Evolutionary conservation across 2,888 invertebrate species (phyloP).

Genomic region (Rotaria magnacalcarata): DNA sequence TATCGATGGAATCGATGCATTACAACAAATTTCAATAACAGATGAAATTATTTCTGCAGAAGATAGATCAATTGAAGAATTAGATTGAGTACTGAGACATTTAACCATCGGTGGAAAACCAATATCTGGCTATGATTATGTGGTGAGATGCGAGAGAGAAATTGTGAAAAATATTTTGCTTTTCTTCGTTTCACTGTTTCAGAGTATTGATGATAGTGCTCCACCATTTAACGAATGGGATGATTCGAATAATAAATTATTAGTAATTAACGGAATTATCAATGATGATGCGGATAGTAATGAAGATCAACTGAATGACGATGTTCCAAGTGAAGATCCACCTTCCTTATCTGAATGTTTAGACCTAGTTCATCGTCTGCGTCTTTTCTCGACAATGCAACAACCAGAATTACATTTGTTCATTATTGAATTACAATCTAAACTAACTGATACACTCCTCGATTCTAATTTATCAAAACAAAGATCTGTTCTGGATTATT

Average conservation of each 20-base stretch:
- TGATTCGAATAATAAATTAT: not conserved
- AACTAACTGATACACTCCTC: too few species aligned
- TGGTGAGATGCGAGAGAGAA: not conserved
- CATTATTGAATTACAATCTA: not conserved
- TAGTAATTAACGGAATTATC: not conserved
- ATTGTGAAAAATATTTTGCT: not conserved
- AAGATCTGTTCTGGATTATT: too few species aligned
- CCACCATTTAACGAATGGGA: not conserved
- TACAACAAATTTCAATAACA: not conserved
- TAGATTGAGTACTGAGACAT: not conserved
- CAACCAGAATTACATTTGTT: not conserved
- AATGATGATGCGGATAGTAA: slow-evolving; percentile 1
- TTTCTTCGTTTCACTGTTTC: not conserved
- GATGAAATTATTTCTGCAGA: not conserved
- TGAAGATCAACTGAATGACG: not conserved
- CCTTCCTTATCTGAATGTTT: slow-evolving; percentile 7
- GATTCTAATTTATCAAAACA: too few species aligned
- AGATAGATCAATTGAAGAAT: not conserved
- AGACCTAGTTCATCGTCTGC: not conserved
- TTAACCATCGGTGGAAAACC: not conserved
- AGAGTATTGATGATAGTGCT: not conserved
- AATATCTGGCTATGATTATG: not conserved
- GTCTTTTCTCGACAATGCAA: not conserved
- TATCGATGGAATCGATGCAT: not conserved
- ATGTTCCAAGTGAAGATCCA: not conserved